Base-by-base conservation (phyloP, 2,888 invertebrate genomes). In the Watsonalla binaria region DNA sequence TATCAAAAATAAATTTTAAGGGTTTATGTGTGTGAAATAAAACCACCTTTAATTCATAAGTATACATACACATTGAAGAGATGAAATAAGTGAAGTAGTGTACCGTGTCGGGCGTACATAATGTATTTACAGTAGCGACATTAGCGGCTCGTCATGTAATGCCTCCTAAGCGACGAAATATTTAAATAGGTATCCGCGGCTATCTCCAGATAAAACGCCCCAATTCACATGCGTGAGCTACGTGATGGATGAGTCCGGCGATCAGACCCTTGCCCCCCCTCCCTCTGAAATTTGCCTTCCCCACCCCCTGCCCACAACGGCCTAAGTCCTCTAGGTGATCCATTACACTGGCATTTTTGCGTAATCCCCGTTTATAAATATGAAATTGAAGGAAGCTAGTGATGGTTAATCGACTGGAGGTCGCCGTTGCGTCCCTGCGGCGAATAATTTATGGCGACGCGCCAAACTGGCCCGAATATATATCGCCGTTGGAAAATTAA, bases 321-420 rank as follows among this genome's bases (percentile, higher is more conserved):
- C 82, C 85, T 84, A 84, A 87, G 86, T 82, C 86, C 87, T 84
- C 72, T 87, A 86, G 90, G 90, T 90, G 89, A 90, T 90, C 90
- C 89, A 90, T 90, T 90, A 90, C 86, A 77, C 84, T 80, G 86
- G 83, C 86, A 86, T 90, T 90, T 90, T 90, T 90, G 87, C 89
- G 88, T 90, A 90, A 90, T 87, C 90, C 88, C 78, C 89, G 89
- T 88, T 87, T 90, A 90, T 90, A 90, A 90, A 90, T 90, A 90
- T 90, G 90, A 90, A 90, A 87, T 90, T 90, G 88, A 87, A 86
- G 87, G 88, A 88, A 88, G 87, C 85, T 81, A 80, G 82, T 83
- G 86, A 88, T 89, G 89, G 79, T 90, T 90, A 90, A 90, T 90
- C 90, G 90, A 89, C 86, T 90, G 82, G 81, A 88, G 90, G 86